Evolutionary conservation across 2,888 invertebrate genomes (phyloP).

Genomic region (Lasioglossum leucozonium): DNA sequence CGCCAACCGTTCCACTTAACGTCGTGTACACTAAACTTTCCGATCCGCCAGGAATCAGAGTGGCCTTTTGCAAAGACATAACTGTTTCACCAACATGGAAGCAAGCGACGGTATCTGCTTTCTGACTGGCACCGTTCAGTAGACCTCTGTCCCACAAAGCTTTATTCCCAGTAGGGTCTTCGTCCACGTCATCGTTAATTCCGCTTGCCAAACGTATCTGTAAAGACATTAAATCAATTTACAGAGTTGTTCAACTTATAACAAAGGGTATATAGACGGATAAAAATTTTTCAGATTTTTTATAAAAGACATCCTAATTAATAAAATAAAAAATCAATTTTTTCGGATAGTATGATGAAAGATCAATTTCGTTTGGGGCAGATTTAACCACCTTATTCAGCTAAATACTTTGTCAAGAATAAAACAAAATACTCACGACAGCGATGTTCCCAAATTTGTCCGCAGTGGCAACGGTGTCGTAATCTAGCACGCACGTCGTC

Average conservation of each 20-base stretch:
- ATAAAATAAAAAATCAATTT: background rate
- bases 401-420: background rate
- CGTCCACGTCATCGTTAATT: slow-evolving; percentile 98
- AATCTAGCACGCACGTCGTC: slow-evolving; percentile 95
- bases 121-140: slow-evolving; percentile 98
- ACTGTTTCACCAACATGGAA: slow-evolving; percentile 99
- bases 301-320: too few species aligned
- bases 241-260: background rate
- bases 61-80: slow-evolving; percentile 97
- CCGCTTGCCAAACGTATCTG: slow-evolving; percentile 93
- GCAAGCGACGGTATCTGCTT: slow-evolving; percentile 95
- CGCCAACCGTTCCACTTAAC: slow-evolving; percentile 96
- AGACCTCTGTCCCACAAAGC: slow-evolving; percentile 97
- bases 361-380: background rate
- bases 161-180: slow-evolving; percentile 99
- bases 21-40: slow-evolving; percentile 99
- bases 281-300: background rate
- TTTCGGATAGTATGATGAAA: background rate
- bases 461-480: slow-evolving; percentile 97
- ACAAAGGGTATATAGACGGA: background rate
- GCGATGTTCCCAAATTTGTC: slow-evolving; percentile 99
- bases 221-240: slow-evolving; percentile 10
- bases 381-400: background rate
- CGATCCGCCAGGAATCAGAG: slow-evolving; percentile 98
- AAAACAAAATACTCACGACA: slow-evolving; percentile 87